Evolutionary conservation across 2,797 vertebrate species (phyloP), one percentile per base, ranked within the genome.

Genomic region (Phoxinus dragarum): DNA sequence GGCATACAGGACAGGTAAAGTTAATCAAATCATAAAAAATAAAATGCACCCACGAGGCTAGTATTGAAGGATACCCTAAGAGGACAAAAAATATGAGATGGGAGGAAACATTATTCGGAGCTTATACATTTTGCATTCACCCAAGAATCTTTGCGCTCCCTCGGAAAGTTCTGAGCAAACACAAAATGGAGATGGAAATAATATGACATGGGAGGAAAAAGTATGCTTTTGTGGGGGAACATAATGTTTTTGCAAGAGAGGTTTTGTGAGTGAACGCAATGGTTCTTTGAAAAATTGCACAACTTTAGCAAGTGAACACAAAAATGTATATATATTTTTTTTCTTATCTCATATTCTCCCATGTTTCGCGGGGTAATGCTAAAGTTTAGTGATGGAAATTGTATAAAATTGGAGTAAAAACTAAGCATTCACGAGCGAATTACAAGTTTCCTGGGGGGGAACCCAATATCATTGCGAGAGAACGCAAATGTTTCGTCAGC

Each of bases 1-100:
- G 49, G 34, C 11, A 56, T 36, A 59, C 34, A 77, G 21, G 75
- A 40, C 7, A 59, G 21, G 34, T 59, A 77, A 59, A 75, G 73
- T 36, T 54, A 75, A 75, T 75, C 17, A 75, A 54, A 75, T 75
- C 31, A 54, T 12, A 23, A 75, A 52, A 54, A 54, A 31, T 73
- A 31, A 54, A 75, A 54, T 12, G 19, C 34, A 52, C 6, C 21
- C 34, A 21, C 12, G 11, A 4, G 21, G 11, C 49, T 11, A 38
- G 6, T 21, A 16, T 14, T 1, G 11, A 54, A 3, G 17, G 17
- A 49, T 2, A 0, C 8, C 14, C 4, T 21, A 49, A 73, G 44
- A 74, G 8, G 16, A 31, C 64, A 34, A 59, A 10, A 56, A 64
- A 14, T 5, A 1, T 19, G 31, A 36, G 16, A 36, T 67, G 27